A percentile compares a stretch with the other conserved stretches of the same genome.
Evolutionary conservation across 2,888 invertebrate genomes (phyloP).

Genomic region (Eristalis pertinax): DNA sequence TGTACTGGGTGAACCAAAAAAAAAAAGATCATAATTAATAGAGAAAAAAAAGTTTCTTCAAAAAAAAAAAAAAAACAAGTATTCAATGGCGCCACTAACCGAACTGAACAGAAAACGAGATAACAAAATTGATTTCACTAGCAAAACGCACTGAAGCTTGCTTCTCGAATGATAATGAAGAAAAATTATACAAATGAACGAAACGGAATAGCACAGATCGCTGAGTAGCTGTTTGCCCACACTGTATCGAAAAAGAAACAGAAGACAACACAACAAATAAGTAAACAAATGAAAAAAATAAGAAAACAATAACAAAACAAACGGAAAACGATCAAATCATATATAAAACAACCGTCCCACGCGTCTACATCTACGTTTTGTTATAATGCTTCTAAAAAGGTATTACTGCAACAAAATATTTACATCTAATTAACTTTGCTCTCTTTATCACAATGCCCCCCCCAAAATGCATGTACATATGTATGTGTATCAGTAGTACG

Average conservation of each 20-base stretch:
- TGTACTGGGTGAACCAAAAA: background rate
- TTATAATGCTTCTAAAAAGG: constrained; percentile 37
- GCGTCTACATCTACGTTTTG: constrained; percentile 58
- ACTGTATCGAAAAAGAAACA: background rate
- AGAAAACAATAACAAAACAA: constrained; percentile 7
- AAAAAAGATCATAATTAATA: background rate
- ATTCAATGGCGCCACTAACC: background rate
- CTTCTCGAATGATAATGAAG: constrained; percentile 1
- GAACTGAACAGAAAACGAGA: background rate
- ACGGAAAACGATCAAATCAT: constrained; percentile 27
- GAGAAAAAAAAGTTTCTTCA: background rate
- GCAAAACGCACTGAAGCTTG: background rate
- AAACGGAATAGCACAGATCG: constrained; percentile 4
- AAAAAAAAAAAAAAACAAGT: background rate
- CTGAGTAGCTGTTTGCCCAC: constrained; percentile 9
- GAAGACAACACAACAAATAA: background rate
- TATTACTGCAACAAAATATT: constrained; percentile 49
- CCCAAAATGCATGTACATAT: background rate
- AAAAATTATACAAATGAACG: constrained; percentile 1
- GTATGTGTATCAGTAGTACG: background rate
- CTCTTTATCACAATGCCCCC: constrained; percentile 17
- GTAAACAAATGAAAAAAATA: constrained; percentile 3
- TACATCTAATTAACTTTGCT: constrained; percentile 58
- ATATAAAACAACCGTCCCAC: constrained; percentile 48
- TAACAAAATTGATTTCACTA: background rate